These are phyloP conservation scores for Clistopyga incitator DNA, from an alignment of 2,888 invertebrate species.

Conservation along the genomic window DNA sequence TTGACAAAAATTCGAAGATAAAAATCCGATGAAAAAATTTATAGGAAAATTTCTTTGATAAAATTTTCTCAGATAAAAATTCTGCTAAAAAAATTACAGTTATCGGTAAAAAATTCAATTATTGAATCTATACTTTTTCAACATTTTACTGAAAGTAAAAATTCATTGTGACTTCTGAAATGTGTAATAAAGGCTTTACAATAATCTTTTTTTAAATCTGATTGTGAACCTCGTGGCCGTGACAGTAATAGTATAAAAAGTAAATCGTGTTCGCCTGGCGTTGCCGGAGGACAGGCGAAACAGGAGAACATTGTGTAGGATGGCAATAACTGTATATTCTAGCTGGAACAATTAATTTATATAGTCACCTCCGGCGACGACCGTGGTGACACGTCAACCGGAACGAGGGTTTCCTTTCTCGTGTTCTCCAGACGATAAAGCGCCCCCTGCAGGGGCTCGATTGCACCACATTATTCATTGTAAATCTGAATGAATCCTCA, in stretches of 20 bases:
- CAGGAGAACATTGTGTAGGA: not conserved
- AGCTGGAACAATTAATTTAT: conserved; percentile 71
- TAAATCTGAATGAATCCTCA: too few relatives aligned
- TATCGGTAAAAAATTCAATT: too few relatives aligned
- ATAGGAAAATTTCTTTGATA: too few relatives aligned
- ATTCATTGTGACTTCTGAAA: too few relatives aligned
- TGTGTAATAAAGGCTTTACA: too few relatives aligned
- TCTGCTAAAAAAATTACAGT: too few relatives aligned
- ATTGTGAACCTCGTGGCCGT: conserved; percentile 2
- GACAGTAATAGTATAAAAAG: conserved; percentile 24
- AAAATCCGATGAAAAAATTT: too few relatives aligned
- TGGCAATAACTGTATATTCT: conserved; percentile 70
- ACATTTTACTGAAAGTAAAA: too few relatives aligned
- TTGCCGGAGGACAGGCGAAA: not conserved
- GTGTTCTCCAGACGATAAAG: not conserved
- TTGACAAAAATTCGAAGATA: too few relatives aligned
- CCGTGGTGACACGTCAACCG: conserved; percentile 63
- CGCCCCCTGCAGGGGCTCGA: not conserved
- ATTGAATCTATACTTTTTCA: too few relatives aligned
- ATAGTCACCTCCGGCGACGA: conserved; percentile 59
- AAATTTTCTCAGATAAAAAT: too few relatives aligned
- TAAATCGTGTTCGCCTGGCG: conserved; percentile 23
- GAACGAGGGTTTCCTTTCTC: conserved; percentile 47
- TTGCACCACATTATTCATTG: not conserved
- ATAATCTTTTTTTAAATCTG: not conserved